These are phyloP conservation scores for Eupithecia abbreviata DNA, from an alignment of 2,888 invertebrate genomes.

Conservation along the genomic window DNA sequence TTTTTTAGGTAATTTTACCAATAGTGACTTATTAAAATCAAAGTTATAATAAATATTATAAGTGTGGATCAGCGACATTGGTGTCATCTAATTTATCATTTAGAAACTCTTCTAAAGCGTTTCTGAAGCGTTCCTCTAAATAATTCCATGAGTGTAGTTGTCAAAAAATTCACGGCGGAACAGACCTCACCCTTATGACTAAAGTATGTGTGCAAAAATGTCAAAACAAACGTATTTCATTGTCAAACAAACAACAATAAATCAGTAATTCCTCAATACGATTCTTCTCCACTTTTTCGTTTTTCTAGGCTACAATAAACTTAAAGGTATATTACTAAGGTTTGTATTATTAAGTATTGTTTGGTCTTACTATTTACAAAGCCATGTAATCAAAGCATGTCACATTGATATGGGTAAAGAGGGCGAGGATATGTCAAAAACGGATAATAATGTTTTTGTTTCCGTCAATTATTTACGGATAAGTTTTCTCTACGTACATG, in stretches of 20 bases:
- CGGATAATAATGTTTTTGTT: slow-evolving; percentile 18
- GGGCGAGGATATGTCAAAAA: slow-evolving; percentile 16
- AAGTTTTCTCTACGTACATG: not conserved
- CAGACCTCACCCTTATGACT: no score
- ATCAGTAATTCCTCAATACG: not conserved
- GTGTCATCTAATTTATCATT: no score
- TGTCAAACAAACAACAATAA: not conserved
- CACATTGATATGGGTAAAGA: slow-evolving; percentile 32
- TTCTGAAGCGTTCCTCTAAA: no score
- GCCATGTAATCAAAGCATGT: slow-evolving; percentile 31
- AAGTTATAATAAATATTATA: no score
- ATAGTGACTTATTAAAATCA: no score
- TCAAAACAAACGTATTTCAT: no score
- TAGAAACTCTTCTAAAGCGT: no score
- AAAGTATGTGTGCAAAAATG: no score
- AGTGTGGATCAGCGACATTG: no score
- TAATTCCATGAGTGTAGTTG: no score
- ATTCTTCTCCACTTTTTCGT: not conserved
- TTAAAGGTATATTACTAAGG: not conserved
- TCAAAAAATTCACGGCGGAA: no score
- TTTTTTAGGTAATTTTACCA: no score
- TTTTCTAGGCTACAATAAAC: not conserved
- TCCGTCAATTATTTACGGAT: slow-evolving; percentile 32
- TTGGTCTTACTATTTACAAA: slow-evolving; percentile 17
- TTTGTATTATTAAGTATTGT: not conserved